Evolutionary conservation across 1,140 invertebrate species (phyloP), one percentile per base, ranked within the genome.

Genomic region (Drosophila gunungcola): DNA sequence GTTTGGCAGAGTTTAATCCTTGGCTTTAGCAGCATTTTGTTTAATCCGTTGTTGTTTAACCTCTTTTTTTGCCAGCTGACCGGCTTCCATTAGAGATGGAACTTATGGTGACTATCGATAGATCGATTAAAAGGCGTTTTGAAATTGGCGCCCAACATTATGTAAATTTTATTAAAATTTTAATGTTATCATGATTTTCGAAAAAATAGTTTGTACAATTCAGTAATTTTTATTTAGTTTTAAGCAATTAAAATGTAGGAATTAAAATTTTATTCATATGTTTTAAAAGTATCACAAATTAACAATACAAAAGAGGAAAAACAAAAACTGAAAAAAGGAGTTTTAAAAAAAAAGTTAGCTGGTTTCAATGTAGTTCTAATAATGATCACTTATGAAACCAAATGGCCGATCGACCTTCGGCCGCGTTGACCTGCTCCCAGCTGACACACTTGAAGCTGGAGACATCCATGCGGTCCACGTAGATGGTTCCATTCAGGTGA

Each of bases 401-500:
- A 61, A 86, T 81, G 6, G 67, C 55, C 2, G 83, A 69, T 2
- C 65, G 67, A 11, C 84, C 83, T 2, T 74, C 84, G 11, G 62
- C 46, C 10, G 45, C 72, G 48, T 88, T 88, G 7, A 89, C 65
- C 1, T 80, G 75, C 13, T 57, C 58, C 83, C 83, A 88, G 13
- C 38, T 76, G 29, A 53, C 36, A 29, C 84, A 88, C 3, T 32
- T 62, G 11, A 86, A 86, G 11, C 54, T 88, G 11, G 93, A 93
- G 38, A 92, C 90, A 69, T 96, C 93, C 96, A 96, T 96, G 29
- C 93, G 93, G 78, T 97, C 96, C 5, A 94, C 94, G 76, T 94
- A 97, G 6, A 96, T 76, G 74, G 93, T 94, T 5, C 96, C 96
- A 88, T 96, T 93, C 13, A 97, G 92, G 91, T 97, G 96, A 89